Base-by-base conservation (phyloP, 2,113 vertebrate genomes). In the Pitta sordida region DNA sequence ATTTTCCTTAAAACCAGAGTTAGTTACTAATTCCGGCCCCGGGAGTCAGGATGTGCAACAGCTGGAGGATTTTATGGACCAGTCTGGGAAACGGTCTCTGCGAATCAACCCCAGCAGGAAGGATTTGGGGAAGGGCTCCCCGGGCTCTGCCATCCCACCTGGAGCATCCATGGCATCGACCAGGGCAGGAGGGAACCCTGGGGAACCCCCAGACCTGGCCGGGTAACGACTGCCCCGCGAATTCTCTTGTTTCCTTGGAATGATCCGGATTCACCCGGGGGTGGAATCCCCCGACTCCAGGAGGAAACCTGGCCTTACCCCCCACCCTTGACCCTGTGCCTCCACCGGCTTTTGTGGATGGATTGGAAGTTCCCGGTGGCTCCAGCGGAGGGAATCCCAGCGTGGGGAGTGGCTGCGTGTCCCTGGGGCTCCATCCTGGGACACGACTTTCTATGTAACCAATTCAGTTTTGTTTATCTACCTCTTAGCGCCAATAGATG, bases 381-480 rank as follows among this genome's bases (percentile, higher is more conserved):
- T 78, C 55, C 49, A 27, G 55, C 19, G 49, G 58, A 29, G 65
- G 17, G 4, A 14, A 36, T 19, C 71, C 1, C 0, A 7, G 52
- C 43, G 16, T 19, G 52, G 2, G 15, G 5, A 36, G 51, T 1
- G 5, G 5, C 29, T 6, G 4, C n/a, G 37, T 15, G 55, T 44
- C 80, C 26, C 0, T 6, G 59, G 76, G 21, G 71, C 88, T 64
- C n/a, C 75, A 15, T 48, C 46, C 29, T 49, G 39, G 84, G 82
- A 32, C 86, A 56, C 29, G 6, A 91, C 64, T 21, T 46, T 21
- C 58, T 36, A 21, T 93, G n/a, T 91, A 91, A 65, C 86, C 94
- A 69, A 93, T 18, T 83, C 90, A 93, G 86, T 98, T 98, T 98
- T 98, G 98, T 98, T 98, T 98, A 99, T 99, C 98, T 99, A 99